Base-by-base conservation (phyloP, 2,797 vertebrate species). In the Myiothlypis chrysogaster region DNA sequence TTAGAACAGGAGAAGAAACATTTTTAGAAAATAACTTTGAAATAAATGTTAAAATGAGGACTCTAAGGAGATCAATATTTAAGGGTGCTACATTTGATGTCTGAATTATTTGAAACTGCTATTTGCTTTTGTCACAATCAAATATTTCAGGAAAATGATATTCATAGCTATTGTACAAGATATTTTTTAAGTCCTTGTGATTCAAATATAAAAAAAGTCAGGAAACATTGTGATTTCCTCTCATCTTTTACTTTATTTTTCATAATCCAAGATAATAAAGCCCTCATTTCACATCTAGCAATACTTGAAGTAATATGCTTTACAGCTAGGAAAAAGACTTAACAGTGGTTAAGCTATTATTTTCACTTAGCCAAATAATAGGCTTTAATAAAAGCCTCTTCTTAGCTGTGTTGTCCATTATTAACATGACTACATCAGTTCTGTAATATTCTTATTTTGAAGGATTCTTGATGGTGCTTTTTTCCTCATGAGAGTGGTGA, bases 141-240 rank as follows among this genome's bases (percentile, higher is more conserved):
- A 83, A 47, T 84, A 66, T 72, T 93, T 49, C 22, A 64, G 65
- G 89, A 71, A 93, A 90, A 94, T 43, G 12, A 32, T 92, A 77
- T 43, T 95, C 50, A 35, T n/a, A 79, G 55, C 73, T 89, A 81
- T 73, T 90, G 70, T 88, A 47, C 49, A 41, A 82, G 90, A 6
- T 57, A 53, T 71, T 94, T 89, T 81, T 63, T 52, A 79, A 88
- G 83, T 69, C 88, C 60, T 93, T 79, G 37, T 66, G 75, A 85
- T 91, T 95, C 65, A 75, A 92, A 65, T 63, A 41, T n/a, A 24
- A 55, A 76, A 92, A 80, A 28, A 34, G 23, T 77, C 66, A 87
- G 66, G 71, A 91, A 95, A 89, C 87, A 78, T 70, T 75, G 75
- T 43, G 55, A 85, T 81, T 90, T 96, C 43, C 76, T 87, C 70